Evolutionary conservation across 2,113 vertebrate genomes (phyloP).

Genomic region (Corythoichthys haematopterus): DNA sequence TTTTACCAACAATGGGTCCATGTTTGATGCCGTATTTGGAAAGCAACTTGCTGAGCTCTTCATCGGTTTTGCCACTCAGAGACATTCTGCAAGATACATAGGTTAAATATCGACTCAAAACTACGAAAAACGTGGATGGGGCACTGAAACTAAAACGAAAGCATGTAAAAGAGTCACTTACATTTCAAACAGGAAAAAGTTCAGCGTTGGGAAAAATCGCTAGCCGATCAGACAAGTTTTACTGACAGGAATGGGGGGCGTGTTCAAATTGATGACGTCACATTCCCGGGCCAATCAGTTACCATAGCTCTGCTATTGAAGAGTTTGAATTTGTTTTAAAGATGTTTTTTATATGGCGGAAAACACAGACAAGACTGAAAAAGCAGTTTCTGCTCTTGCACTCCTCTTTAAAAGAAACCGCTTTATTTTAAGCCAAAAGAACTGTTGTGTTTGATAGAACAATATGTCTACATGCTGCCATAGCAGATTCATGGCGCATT

Average conservation of each 20-base stretch:
- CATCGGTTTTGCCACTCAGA: slow-evolving; percentile 51
- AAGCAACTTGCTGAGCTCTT: slow-evolving; percentile 54
- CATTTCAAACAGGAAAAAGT: not conserved
- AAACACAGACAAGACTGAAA: no score
- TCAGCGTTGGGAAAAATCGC: not conserved
- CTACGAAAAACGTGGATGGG: not conserved
- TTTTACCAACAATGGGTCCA: slow-evolving; percentile 68
- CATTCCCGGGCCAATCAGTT: not conserved
- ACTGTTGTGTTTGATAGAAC: no score
- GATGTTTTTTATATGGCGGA: not conserved
- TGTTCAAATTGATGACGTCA: slow-evolving; percentile 6
- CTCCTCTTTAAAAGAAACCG: no score
- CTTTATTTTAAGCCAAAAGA: no score
- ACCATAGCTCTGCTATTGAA: not conserved
- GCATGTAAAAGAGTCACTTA: not conserved
- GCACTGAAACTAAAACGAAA: not conserved
- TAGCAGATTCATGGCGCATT: no score
- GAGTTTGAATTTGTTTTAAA: not conserved
- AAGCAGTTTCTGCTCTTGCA: no score
- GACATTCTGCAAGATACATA: slow-evolving; percentile 47
- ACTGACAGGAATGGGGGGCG: not conserved
- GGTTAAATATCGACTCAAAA: not conserved
- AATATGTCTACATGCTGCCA: no score
- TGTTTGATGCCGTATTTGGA: slow-evolving; percentile 64
- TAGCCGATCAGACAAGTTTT: not conserved